phyloP scores from a whole-genome alignment of 1,140 invertebrate genomes.

The Melitaea cinxia region DNA sequence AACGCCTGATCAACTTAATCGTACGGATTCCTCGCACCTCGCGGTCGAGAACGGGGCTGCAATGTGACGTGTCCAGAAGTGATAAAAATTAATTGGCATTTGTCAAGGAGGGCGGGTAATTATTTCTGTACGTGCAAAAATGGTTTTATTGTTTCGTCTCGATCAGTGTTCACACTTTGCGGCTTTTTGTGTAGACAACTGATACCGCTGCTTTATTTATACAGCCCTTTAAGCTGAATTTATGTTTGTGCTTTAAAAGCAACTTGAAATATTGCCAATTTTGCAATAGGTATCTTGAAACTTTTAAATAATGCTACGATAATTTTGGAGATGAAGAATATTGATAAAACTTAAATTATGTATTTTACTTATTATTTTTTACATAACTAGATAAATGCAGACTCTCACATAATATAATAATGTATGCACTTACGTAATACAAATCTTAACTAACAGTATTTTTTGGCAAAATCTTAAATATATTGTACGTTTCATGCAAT shows the following conservation, averaged over 20 bases:
- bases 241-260: constrained; percentile 31
- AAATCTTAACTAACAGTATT: too few relatives aligned
- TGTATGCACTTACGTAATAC: too few relatives aligned
- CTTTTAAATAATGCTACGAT: not conserved
- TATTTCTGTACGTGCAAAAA: constrained; percentile 43
- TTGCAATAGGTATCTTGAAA: constrained; percentile 12
- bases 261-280: constrained; percentile 24
- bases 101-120: constrained; percentile 43
- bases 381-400: too few relatives aligned
- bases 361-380: too few relatives aligned
- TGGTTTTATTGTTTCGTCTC: constrained; percentile 33
- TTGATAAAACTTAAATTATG: too few relatives aligned
- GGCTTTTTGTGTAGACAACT: constrained; percentile 19
- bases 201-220: constrained; percentile 32
- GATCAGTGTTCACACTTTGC: constrained; percentile 28
- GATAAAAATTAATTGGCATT: constrained; percentile 51
- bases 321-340: not conserved
- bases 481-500: too few relatives aligned
- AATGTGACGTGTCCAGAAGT: constrained; percentile 38
- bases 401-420: too few relatives aligned
- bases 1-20: constrained; percentile 14
- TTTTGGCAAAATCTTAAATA: too few relatives aligned
- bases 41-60: constrained; percentile 23
- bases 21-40: constrained; percentile 29
- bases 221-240: constrained; percentile 27